A percentile compares a stretch with the other conserved stretches of the same genome.
These are phyloP conservation scores for Pollenia griseotomentosa DNA, from an alignment of 2,888 invertebrate species.

Conservation along the genomic window DNA sequence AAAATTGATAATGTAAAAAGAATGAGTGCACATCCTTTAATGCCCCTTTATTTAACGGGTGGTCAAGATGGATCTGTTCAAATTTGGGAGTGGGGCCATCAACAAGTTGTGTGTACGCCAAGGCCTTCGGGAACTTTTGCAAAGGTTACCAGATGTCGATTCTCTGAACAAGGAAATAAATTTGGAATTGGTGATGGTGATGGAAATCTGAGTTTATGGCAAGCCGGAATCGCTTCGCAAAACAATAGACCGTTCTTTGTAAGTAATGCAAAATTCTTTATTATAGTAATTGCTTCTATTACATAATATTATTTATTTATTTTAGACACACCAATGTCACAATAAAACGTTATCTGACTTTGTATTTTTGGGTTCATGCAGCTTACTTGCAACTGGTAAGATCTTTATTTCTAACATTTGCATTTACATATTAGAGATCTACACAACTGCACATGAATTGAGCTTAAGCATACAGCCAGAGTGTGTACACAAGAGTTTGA, in stretches of 20 bases:
- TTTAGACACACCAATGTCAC: constrained; percentile 97
- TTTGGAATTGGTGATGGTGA: constrained; percentile 99
- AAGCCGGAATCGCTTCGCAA: constrained; percentile 92
- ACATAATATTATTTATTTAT: constrained; percentile 73
- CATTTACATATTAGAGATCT: not conserved
- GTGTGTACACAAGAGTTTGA: too few relatives aligned
- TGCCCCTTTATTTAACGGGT: constrained; percentile 97
- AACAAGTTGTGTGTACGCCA: constrained; percentile 94
- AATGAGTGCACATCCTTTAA: constrained; percentile 97
- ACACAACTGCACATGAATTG: too few relatives aligned
- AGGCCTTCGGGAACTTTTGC: constrained; percentile 97
- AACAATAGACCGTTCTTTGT: constrained; percentile 94
- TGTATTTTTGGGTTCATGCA: constrained; percentile 98
- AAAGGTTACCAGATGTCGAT: constrained; percentile 97
- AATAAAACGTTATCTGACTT: constrained; percentile 98
- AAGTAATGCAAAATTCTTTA: constrained; percentile 84
- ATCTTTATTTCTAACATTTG: not conserved
- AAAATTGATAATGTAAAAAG: constrained; percentile 97
- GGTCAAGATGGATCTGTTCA: constrained; percentile 98
- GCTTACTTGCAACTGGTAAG: constrained; percentile 95
- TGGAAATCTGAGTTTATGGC: constrained; percentile 98
- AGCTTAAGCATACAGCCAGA: too few relatives aligned
- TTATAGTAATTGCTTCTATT: not conserved
- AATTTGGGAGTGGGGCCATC: constrained; percentile 99
- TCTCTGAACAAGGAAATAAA: constrained; percentile 98